phyloP scores from a whole-genome alignment of 1,140 invertebrate species.

The Drosophila insularis region DNA sequence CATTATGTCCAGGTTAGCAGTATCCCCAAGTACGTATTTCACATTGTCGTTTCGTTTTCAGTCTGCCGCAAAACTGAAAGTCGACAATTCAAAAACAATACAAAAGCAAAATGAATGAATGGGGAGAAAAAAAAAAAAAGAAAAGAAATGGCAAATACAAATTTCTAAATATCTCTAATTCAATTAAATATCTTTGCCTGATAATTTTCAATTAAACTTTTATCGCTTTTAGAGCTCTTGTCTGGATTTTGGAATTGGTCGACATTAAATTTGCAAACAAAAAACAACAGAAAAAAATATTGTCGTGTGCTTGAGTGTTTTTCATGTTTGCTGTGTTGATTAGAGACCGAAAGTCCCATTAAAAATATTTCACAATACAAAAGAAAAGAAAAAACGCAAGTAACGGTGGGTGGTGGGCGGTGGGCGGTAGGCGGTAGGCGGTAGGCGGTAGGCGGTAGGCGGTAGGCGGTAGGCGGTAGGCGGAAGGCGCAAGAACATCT shows the following conservation, averaged over 20 bases:
- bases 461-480: background rate
- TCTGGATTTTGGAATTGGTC: background rate
- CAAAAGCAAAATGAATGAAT: background rate
- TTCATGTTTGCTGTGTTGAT: conserved; percentile 2
- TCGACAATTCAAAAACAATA: conserved; percentile 1
- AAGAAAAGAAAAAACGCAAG: background rate
- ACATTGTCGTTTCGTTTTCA: conserved; percentile 3
- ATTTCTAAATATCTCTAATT: conserved; percentile 2
- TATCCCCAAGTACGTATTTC: conserved; percentile 6
- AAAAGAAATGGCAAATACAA: background rate
- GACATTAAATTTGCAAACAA: background rate
- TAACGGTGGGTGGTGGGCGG: background rate
- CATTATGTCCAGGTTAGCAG: conserved; percentile 3
- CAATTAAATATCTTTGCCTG: conserved; percentile 28
- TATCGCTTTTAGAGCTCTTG: background rate
- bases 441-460: background rate
- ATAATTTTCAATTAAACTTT: conserved; percentile 65
- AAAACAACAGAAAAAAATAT: background rate
- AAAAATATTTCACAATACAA: conserved; percentile 1
- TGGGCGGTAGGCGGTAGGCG: background rate
- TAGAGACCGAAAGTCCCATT: conserved; percentile 9
- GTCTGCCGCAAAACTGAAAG: background rate
- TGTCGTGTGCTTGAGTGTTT: background rate
- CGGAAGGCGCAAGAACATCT: background rate
- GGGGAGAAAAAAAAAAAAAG: background rate